A percentile compares a stretch with the other conserved stretches of the same genome.
Conservation (phyloP, 1,140 invertebrate genomes). For the Rhopalosiphum maidis region DNA sequence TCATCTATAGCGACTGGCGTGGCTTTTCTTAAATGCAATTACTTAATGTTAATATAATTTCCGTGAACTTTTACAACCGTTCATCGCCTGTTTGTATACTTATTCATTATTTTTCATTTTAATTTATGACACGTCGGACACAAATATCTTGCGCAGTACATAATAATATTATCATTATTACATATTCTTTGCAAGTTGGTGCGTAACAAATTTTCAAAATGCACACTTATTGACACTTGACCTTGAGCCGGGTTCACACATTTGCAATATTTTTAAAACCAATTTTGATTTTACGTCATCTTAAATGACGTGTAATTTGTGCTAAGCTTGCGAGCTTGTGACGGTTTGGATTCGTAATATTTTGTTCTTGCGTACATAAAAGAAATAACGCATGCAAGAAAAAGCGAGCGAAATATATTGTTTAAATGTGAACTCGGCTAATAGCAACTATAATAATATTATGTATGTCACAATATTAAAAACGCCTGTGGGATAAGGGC, state of each 20-base stretch:
- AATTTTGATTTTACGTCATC: neutral
- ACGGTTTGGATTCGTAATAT: neutral
- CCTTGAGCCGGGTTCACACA: neutral
- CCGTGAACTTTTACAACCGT: neutral
- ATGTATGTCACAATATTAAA: neutral
- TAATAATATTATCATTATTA: neutral
- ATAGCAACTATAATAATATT: neutral
- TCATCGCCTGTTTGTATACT: neutral
- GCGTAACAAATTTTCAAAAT: neutral
- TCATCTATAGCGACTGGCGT: neutral
- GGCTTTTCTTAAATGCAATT: no score
- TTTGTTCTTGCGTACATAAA: neutral
- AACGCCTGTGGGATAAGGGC: neutral
- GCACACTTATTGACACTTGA: neutral
- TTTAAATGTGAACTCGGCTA: neutral
- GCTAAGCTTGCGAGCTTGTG: no score
- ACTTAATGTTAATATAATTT: neutral
- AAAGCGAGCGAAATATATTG: neutral
- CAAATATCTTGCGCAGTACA: neutral
- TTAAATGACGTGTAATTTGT: no score
- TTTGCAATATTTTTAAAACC: neutral
- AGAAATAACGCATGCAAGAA: neutral
- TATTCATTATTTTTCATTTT: neutral
- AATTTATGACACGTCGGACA: neutral
- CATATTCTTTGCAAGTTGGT: neutral